Evolutionary conservation across 1,140 invertebrate species (phyloP).

Genomic region (Leptinotarsa defecta): DNA sequence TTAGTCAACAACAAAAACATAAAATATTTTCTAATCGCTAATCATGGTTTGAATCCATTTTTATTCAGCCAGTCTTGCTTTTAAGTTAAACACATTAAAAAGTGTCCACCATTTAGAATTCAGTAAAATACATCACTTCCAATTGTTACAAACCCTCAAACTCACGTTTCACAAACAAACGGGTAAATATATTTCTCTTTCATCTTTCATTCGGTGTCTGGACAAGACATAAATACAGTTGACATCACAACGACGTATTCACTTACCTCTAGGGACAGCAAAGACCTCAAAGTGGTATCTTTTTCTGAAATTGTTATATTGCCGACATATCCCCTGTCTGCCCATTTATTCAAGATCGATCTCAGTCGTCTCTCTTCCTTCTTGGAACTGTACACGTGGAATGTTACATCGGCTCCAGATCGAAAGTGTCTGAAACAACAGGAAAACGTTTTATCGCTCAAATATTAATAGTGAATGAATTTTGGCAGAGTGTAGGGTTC

Average conservation of each 20-base stretch:
- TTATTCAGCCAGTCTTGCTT: too few species aligned
- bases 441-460: constrained; percentile 27
- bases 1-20: too few species aligned
- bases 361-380: constrained; percentile 66
- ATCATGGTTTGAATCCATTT: too few species aligned
- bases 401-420: constrained; percentile 65
- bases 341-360: constrained; percentile 65
- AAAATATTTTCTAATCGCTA: too few species aligned
- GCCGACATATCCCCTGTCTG: constrained; percentile 65
- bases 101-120: too few species aligned
- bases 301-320: constrained; percentile 64
- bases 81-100: too few species aligned
- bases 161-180: too few species aligned
- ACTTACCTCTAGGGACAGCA: constrained; percentile 43
- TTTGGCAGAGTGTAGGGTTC: not conserved
- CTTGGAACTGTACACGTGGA: constrained; percentile 66
- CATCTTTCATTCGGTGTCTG: too few species aligned
- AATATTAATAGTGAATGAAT: constrained; percentile 17
- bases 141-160: too few species aligned
- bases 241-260: not conserved
- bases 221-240: too few species aligned
- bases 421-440: constrained; percentile 54
- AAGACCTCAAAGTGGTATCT: constrained; percentile 41
- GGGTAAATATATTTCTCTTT: too few species aligned
- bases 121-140: too few species aligned